These are phyloP conservation scores for Tragelaphus scriptus DNA, from an alignment of 2,113 vertebrate species.

Conservation along the genomic window DNA sequence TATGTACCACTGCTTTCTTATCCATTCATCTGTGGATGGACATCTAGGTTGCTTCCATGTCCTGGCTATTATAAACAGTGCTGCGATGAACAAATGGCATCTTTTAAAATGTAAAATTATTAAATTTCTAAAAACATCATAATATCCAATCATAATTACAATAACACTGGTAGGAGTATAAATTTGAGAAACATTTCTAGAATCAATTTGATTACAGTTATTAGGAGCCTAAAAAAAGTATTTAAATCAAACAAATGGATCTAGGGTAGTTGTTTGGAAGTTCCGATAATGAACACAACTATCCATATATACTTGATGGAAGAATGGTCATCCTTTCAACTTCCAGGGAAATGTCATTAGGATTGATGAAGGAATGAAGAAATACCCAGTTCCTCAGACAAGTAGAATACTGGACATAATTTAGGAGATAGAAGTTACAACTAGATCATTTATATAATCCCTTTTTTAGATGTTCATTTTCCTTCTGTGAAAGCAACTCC, in stretches of 20 bases:
- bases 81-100: background rate
- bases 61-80: too few relatives aligned
- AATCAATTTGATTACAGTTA: constrained; percentile 4
- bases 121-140: constrained; percentile 23
- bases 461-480: background rate
- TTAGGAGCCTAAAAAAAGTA: background rate
- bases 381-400: background rate
- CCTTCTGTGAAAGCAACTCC: background rate
- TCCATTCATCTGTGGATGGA: too few relatives aligned
- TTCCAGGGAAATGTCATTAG: background rate
- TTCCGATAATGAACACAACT: background rate
- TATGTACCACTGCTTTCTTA: too few relatives aligned
- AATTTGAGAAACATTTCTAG: background rate
- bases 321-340: background rate
- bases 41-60: too few relatives aligned
- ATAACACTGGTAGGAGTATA: background rate
- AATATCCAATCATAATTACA: background rate
- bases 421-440: background rate
- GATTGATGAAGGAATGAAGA: background rate
- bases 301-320: background rate
- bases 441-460: background rate
- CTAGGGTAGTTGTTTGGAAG: background rate
- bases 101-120: background rate
- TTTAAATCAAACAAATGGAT: background rate
- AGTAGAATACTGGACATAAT: constrained; percentile 4